Conservation (phyloP, 2,797 vertebrate genomes). For the Diplodus sargus region DNA sequence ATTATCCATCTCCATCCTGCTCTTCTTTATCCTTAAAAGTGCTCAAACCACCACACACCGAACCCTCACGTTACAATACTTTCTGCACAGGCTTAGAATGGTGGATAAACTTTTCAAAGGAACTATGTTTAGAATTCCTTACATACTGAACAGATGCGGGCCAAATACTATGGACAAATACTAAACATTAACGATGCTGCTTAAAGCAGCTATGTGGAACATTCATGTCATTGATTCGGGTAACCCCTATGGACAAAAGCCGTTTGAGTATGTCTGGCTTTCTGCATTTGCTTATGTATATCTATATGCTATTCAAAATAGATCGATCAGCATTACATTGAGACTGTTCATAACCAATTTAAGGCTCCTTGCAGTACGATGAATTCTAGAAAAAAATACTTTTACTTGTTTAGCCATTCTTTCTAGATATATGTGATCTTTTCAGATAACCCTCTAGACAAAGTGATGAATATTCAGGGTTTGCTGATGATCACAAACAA, state of each 20-base stretch:
- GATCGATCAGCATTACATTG: not conserved
- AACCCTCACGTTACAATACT: too few relatives aligned
- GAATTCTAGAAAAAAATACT: too few relatives aligned
- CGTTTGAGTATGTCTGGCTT: too few relatives aligned
- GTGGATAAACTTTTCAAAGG: not conserved
- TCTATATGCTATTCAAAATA: not conserved
- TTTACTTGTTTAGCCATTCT: not conserved
- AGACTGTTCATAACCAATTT: too few relatives aligned
- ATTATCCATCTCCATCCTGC: too few relatives aligned
- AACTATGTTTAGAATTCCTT: not conserved
- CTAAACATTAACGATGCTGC: not conserved
- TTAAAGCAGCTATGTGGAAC: too few relatives aligned
- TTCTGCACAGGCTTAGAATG: not conserved
- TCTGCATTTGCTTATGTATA: too few relatives aligned
- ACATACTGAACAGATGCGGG: not conserved
- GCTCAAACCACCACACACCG: too few relatives aligned
- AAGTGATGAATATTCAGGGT: slow-evolving; percentile 14
- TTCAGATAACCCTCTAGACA: not conserved
- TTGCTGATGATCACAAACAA: slow-evolving; percentile 31
- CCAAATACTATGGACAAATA: not conserved
- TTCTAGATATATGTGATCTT: not conserved
- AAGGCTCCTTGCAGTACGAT: too few relatives aligned
- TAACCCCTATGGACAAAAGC: too few relatives aligned
- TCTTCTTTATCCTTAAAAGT: too few relatives aligned
- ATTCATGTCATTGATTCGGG: too few relatives aligned